phyloP scores from a whole-genome alignment of 2,888 invertebrate species.

The Himalopsyche kuldschensis region DNA sequence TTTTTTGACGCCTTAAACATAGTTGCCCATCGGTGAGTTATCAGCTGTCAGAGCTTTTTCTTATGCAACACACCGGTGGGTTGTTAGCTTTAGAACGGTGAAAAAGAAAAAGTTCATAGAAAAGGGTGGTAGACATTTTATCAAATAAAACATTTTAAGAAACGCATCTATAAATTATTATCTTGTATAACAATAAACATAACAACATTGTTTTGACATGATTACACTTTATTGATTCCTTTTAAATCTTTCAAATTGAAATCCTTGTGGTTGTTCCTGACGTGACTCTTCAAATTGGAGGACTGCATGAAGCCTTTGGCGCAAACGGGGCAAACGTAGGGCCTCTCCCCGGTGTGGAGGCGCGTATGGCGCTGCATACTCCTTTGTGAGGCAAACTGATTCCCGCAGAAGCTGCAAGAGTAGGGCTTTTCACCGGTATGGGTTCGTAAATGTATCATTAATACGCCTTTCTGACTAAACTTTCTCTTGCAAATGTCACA shows the following conservation, averaged over 20 bases:
- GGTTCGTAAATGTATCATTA: constrained; percentile 2
- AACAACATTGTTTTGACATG: background rate
- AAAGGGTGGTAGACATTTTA: no score
- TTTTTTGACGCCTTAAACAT: no score
- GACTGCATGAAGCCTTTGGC: constrained; percentile 11
- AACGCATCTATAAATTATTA: no score
- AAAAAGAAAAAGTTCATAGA: no score
- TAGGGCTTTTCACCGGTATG: constrained; percentile 16
- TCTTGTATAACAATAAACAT: no score
- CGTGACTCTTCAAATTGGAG: constrained; percentile 26
- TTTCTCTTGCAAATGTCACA: background rate
- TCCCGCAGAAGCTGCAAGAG: constrained; percentile 8
- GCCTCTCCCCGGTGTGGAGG: constrained; percentile 22
- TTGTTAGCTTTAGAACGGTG: no score
- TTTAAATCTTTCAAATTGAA: background rate
- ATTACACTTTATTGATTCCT: background rate
- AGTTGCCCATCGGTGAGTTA: no score
- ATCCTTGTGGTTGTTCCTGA: constrained; percentile 21
- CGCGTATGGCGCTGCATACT: constrained; percentile 9
- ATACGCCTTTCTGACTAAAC: background rate
- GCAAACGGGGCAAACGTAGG: constrained; percentile 15
- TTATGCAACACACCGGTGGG: no score
- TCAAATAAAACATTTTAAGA: no score
- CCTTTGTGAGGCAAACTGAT: background rate
- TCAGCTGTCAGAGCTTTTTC: no score